A percentile compares a stretch with the other conserved stretches of the same genome.
phyloP scores from a whole-genome alignment of 2,113 vertebrate species.

The Planiliza haematocheilus region DNA sequence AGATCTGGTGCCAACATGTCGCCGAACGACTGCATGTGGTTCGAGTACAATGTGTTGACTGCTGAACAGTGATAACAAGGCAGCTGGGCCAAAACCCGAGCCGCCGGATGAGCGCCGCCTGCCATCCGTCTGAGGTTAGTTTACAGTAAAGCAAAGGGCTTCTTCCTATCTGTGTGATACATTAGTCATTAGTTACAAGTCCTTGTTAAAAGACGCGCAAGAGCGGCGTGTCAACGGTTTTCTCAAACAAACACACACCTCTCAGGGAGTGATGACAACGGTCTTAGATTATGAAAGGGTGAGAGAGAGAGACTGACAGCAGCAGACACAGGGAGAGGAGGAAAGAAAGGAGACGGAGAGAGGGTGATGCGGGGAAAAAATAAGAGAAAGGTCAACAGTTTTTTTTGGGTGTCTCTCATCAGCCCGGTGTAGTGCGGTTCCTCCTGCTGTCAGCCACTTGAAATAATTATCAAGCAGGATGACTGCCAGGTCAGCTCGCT shows the following conservation, averaged over 20 bases:
- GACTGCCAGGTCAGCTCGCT: conserved; percentile 60
- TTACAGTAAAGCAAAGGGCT: conserved; percentile 50
- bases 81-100: conserved; percentile 49
- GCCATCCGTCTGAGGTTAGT: conserved; percentile 50
- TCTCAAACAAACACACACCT: conserved; percentile 67
- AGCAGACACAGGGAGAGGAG: conserved; percentile 2
- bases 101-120: conserved; percentile 21
- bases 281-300: conserved; percentile 73
- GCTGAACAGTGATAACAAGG: conserved; percentile 23
- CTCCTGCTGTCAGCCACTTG: conserved; percentile 70
- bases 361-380: conserved; percentile 34
- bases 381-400: conserved; percentile 62
- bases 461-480: conserved; percentile 64
- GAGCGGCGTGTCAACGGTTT: conserved; percentile 57
- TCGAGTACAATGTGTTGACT: conserved; percentile 21
- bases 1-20: background rate
- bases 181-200: conserved; percentile 65
- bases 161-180: conserved; percentile 48
- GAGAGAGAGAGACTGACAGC: conserved; percentile 72
- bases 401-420: conserved; percentile 66
- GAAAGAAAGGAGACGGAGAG: conserved; percentile 9
- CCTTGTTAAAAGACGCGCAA: conserved; percentile 75
- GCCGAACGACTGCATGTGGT: conserved; percentile 28
- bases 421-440: conserved; percentile 52
- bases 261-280: conserved; percentile 66